These are phyloP conservation scores for Rhagoletis pomonella DNA, from an alignment of 1,140 invertebrate species.

Conservation along the genomic window DNA sequence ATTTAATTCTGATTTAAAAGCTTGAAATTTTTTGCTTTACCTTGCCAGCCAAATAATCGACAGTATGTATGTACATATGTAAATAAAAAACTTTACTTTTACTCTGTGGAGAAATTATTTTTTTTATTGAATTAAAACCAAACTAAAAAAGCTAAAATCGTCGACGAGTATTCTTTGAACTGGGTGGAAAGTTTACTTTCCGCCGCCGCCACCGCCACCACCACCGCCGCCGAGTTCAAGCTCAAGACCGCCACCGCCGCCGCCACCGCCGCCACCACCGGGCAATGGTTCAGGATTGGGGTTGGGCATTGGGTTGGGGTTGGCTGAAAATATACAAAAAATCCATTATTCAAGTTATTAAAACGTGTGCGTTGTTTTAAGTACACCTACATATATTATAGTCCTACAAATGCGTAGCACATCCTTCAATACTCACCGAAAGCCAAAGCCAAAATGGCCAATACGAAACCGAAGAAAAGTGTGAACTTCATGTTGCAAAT, in stretches of 20 bases:
- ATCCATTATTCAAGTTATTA: background rate
- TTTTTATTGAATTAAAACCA: constrained; percentile 27
- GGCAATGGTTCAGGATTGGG: background rate
- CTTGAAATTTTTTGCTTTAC: no score
- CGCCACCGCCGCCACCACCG: constrained; percentile 4
- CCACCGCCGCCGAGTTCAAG: background rate
- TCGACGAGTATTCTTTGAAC: constrained; percentile 7
- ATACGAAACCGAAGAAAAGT: constrained; percentile 2
- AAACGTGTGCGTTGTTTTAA: background rate
- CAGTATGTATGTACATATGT: no score
- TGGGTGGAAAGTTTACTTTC: background rate
- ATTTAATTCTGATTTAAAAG: no score
- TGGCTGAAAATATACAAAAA: background rate
- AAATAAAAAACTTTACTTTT: background rate
- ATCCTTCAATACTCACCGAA: background rate
- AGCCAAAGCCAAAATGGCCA: constrained; percentile 28
- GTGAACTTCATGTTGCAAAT: constrained; percentile 49
- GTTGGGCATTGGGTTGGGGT: background rate
- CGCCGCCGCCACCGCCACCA: constrained; percentile 3
- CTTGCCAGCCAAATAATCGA: no score
- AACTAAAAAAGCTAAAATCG: background rate
- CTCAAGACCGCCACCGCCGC: background rate
- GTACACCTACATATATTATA: background rate
- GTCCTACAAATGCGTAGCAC: background rate
- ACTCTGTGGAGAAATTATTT: background rate